Evolutionary conservation across 2,797 vertebrate species (phyloP).

Genomic region (Sandelia bainsii): DNA sequence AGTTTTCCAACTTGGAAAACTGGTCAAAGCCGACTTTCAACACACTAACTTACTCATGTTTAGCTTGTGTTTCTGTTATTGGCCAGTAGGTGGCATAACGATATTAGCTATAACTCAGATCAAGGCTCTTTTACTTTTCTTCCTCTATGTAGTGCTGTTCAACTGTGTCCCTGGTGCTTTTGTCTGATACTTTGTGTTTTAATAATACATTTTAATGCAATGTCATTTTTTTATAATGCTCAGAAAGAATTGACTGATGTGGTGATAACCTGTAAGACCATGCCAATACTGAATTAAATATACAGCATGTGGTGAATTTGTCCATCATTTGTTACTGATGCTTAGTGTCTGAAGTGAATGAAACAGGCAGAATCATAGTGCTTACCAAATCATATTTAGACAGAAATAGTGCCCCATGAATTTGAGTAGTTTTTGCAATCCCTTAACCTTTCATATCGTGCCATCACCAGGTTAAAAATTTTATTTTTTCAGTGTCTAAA

Average conservation of each 20-base stretch:
- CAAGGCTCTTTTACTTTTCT: not conserved
- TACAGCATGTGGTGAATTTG: not conserved
- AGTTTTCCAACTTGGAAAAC: not conserved
- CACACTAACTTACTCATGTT: too few relatives aligned
- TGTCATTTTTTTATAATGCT: not conserved
- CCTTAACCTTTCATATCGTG: not conserved
- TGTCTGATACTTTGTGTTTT: conserved; percentile 7
- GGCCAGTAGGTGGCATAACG: conserved; percentile 37
- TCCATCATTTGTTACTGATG: not conserved
- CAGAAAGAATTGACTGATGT: not conserved
- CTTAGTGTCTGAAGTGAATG: not conserved
- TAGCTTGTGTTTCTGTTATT: not conserved
- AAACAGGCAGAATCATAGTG: too few relatives aligned
- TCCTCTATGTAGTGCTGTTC: not conserved
- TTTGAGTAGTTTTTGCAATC: too few relatives aligned
- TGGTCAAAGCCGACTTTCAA: not conserved
- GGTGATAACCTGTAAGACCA: not conserved
- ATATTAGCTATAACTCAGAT: not conserved
- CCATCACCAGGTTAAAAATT: not conserved
- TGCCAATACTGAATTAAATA: not conserved
- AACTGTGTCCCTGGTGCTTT: not conserved
- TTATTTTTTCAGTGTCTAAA: not conserved
- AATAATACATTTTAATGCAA: not conserved
- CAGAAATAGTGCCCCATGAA: too few relatives aligned
- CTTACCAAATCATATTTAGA: too few relatives aligned